These are phyloP conservation scores for Pyxicephalus adspersus DNA, from an alignment of 2,113 vertebrate genomes.

Conservation along the genomic window DNA sequence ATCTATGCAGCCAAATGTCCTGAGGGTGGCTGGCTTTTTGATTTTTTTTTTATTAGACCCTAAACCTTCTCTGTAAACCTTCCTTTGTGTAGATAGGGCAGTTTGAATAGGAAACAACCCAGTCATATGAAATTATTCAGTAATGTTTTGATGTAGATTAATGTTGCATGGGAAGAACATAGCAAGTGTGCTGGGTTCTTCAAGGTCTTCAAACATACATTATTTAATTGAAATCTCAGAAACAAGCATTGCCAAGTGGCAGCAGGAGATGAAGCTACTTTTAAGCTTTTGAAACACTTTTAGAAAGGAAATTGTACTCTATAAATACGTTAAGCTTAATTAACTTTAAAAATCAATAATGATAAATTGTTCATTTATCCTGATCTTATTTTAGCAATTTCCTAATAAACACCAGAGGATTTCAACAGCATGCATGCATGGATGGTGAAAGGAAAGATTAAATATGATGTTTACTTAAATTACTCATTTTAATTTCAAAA, in stretches of 20 bases:
- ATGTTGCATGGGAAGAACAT: too few relatives aligned
- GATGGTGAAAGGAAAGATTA: not conserved
- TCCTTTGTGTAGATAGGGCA: too few relatives aligned
- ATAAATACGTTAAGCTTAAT: slow-evolving; percentile 16
- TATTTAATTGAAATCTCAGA: not conserved
- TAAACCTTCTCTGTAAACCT: too few relatives aligned
- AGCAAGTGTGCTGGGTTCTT: too few relatives aligned
- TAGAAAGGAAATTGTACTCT: slow-evolving; percentile 3
- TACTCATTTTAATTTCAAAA: slow-evolving; percentile 4
- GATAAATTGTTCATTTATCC: slow-evolving; percentile 20
- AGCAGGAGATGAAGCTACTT: not conserved
- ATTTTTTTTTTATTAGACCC: too few relatives aligned
- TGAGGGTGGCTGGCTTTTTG: too few relatives aligned
- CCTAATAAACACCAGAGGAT: slow-evolving; percentile 21
- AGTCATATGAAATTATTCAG: too few relatives aligned
- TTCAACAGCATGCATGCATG: slow-evolving; percentile 4
- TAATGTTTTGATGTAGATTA: too few relatives aligned
- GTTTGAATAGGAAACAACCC: too few relatives aligned
- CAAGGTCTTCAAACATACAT: slow-evolving; percentile 1
- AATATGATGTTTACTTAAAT: not conserved
- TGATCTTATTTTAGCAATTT: slow-evolving; percentile 2
- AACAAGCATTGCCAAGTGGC: not conserved
- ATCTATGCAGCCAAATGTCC: too few relatives aligned
- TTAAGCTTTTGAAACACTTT: not conserved
- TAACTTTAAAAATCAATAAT: slow-evolving; percentile 18